Base-by-base conservation (phyloP, 2,797 vertebrate genomes). In the Heterohyrax brucei region DNA sequence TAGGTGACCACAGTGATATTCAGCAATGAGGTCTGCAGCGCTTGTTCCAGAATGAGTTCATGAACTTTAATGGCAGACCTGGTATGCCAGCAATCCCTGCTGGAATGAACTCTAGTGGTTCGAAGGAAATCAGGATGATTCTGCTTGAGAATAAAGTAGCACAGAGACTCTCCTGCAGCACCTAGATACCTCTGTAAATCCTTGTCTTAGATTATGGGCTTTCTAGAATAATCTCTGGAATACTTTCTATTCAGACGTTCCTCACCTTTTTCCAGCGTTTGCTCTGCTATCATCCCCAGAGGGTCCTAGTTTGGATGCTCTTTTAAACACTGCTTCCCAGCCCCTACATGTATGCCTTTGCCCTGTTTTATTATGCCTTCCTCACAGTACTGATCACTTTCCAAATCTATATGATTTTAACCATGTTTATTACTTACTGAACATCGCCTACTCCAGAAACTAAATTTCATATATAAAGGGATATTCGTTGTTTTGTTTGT, bases 81-180 rank as follows among this genome's bases (percentile, higher is more conserved):
- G 39, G 39, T 39, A 39, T 39, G 39, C 39, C 39, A 53, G 13
- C 50, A 53, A 16, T 56, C 53, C 28, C 4, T 70, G 66, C 6
- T 7, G 44, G 19, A 70, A 14, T 75, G 46, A 78, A 93, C 87
- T 77, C 59, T 3, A 81, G 12, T 2, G 19, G 22, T n/a, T 93
- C 50, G n/a, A 78, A 81, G 87, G 26, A 85, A 92, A 48, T 85
- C 12, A 66, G 22, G 39, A n/a, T 61, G 24, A 62, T 77, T 94
- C 87, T 88, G 10, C 61, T n/a, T 87, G 48, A 89, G 22, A 89
- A n/a, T 18, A 91, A 91, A 70, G 70, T 46, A 84, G 56, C 30
- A 4, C 39, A 95, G 22, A 68, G 7, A 77, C 46, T 14, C 6
- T 61, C 19, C 62, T 79, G n/a, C 10, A 88, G 44, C 53, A 56